Conservation (phyloP, 1,140 invertebrate species). For the Drosophila orena region DNA sequence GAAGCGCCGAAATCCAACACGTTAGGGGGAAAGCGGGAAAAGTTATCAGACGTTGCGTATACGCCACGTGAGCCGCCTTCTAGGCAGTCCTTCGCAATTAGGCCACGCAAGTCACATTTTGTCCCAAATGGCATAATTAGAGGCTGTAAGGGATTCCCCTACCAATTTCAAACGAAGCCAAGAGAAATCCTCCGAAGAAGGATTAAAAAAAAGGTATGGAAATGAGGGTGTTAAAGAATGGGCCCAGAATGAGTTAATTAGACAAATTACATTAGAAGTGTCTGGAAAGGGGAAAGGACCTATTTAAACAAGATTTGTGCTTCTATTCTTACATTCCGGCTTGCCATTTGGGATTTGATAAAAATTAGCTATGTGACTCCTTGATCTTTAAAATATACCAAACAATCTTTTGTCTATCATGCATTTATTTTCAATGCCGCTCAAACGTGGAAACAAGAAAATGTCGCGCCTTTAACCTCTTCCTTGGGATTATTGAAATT, state of each 20-base stretch:
- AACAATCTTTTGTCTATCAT: not conserved
- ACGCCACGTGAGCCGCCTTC: constrained; percentile 24
- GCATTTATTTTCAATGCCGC: constrained; percentile 13
- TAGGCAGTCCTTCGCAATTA: constrained; percentile 36
- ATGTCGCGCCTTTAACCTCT: constrained; percentile 11
- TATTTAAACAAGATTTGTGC: not conserved
- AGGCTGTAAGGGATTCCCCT: constrained; percentile 12
- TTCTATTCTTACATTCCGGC: not conserved
- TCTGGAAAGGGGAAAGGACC: not conserved
- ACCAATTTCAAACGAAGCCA: constrained; percentile 5
- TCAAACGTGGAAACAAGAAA: not conserved
- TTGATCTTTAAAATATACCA: not conserved
- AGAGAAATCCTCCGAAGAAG: not conserved
- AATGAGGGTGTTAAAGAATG: not conserved
- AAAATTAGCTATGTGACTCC: constrained; percentile 1
- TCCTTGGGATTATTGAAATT: constrained; percentile 30
- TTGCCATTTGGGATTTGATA: not conserved
- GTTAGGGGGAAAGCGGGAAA: constrained; percentile 10
- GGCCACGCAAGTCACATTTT: constrained; percentile 27
- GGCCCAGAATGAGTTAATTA: constrained; percentile 42
- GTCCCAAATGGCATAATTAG: constrained; percentile 40
- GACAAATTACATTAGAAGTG: constrained; percentile 22
- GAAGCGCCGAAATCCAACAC: constrained; percentile 21
- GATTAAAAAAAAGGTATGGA: not conserved
- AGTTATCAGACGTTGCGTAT: constrained; percentile 10